These are phyloP conservation scores for Leptinotarsa rubiginosa DNA, from an alignment of 2,888 invertebrate species.

Conservation along the genomic window DNA sequence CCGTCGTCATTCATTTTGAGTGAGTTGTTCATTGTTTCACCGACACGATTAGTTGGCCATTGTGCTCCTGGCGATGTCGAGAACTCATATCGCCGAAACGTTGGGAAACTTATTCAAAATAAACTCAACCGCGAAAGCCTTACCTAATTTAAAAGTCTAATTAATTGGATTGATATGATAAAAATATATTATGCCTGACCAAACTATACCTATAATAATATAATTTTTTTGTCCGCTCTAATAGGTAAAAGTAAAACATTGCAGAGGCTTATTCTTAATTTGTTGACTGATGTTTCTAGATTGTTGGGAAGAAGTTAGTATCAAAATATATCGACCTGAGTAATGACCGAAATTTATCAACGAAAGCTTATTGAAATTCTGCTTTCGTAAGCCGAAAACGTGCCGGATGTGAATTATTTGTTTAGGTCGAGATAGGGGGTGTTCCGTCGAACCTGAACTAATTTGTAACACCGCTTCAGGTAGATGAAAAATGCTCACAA, in stretches of 20 bases:
- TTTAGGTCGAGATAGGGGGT: constrained; percentile 60
- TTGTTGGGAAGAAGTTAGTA: constrained; percentile 33
- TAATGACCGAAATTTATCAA: constrained; percentile 56
- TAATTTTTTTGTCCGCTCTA: background rate
- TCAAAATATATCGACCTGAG: constrained; percentile 47
- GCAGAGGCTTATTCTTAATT: constrained; percentile 36
- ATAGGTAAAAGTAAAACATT: constrained; percentile 26
- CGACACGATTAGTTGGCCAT: no score
- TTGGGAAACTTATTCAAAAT: no score
- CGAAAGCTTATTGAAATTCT: constrained; percentile 56
- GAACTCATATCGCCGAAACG: no score
- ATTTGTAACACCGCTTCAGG: constrained; percentile 64
- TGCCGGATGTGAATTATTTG: constrained; percentile 64
- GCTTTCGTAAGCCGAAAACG: constrained; percentile 50
- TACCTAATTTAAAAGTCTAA: no score
- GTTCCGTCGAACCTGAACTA: constrained; percentile 59
- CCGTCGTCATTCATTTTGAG: no score
- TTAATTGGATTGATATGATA: no score
- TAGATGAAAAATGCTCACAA: constrained; percentile 57
- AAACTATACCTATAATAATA: background rate
- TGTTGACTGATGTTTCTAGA: constrained; percentile 36
- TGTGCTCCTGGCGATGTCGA: no score
- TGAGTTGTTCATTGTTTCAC: no score
- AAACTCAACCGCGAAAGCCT: no score
- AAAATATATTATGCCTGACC: no score